Percentiles rank a stretch among this genome's conserved stretches.
phyloP scores from a whole-genome alignment of 2,888 invertebrate species.

The Zaprionus lineosus region DNA sequence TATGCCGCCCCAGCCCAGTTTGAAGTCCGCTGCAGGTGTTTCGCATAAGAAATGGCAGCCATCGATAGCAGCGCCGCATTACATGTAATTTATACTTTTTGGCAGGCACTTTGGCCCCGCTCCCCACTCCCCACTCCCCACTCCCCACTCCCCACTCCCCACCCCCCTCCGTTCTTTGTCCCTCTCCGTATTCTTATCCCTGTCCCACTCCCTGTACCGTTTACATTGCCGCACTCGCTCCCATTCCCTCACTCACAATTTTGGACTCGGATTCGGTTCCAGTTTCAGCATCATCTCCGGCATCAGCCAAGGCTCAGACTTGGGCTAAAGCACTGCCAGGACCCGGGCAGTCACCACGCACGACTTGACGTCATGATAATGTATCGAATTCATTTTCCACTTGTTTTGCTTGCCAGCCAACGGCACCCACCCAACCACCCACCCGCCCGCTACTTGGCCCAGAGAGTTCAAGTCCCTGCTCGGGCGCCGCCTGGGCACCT shows the following conservation, averaged over 20 bases:
- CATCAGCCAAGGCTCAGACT: too few species aligned
- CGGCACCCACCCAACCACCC: constrained; percentile 23
- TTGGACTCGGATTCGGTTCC: neutral
- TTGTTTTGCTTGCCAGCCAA: constrained; percentile 73
- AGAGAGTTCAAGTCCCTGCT: constrained; percentile 5
- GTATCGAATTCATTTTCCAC: constrained; percentile 78
- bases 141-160: too few species aligned
- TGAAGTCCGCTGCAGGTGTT: constrained; percentile 67
- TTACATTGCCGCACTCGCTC: too few species aligned
- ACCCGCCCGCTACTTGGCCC: neutral
- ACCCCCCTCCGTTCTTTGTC: too few species aligned
- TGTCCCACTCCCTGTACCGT: too few species aligned
- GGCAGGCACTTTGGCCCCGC: constrained; percentile 60
- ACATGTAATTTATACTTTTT: constrained; percentile 75
- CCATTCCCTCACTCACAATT: too few species aligned
- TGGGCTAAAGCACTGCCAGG: too few species aligned
- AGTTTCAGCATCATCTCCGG: neutral
- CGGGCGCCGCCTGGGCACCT: constrained; percentile 11
- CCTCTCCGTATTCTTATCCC: too few species aligned
- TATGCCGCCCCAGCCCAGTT: neutral
- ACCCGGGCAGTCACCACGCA: constrained; percentile 59
- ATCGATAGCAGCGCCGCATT: constrained; percentile 61
- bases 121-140: neutral
- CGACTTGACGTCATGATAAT: constrained; percentile 77
- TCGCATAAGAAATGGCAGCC: constrained; percentile 70